Conservation (phyloP, 2,797 vertebrate genomes). For the Poecile montanus region DNA sequence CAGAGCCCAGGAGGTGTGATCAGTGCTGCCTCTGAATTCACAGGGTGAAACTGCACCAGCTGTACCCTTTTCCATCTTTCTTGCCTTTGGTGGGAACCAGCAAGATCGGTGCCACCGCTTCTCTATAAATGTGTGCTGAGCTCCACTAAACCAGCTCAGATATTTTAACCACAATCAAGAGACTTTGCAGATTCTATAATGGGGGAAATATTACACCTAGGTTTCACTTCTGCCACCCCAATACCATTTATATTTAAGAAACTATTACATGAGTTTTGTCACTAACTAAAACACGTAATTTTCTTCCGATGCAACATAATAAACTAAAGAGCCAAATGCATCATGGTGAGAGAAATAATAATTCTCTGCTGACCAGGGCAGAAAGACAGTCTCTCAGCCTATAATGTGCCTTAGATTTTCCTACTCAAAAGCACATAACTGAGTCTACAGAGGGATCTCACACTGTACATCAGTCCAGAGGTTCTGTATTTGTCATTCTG, state of each 20-base stretch:
- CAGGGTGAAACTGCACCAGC: neutral
- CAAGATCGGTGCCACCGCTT: neutral
- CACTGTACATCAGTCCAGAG: neutral
- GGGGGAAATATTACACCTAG: neutral
- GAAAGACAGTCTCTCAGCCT: neutral
- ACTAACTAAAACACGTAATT: neutral
- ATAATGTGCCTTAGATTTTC: neutral
- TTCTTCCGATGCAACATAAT: neutral
- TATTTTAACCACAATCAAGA: neutral
- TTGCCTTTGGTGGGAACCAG: neutral
- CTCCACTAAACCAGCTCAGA: neutral
- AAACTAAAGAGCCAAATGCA: neutral
- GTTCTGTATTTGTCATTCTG: neutral
- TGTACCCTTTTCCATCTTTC: neutral
- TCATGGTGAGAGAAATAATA: neutral
- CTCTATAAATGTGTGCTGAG: neutral
- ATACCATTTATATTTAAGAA: neutral
- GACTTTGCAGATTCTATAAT: neutral
- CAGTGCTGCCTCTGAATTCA: fast-evolving
- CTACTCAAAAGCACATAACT: neutral
- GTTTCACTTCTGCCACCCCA: neutral
- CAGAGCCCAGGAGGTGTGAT: neutral
- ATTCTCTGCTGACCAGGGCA: neutral
- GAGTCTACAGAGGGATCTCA: neutral
- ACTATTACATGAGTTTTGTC: neutral